A percentile compares a stretch with the other conserved stretches of the same genome.
These are phyloP conservation scores for Drosophila simulans DNA, from an alignment of 1,140 invertebrate genomes.

Conservation along the genomic window DNA sequence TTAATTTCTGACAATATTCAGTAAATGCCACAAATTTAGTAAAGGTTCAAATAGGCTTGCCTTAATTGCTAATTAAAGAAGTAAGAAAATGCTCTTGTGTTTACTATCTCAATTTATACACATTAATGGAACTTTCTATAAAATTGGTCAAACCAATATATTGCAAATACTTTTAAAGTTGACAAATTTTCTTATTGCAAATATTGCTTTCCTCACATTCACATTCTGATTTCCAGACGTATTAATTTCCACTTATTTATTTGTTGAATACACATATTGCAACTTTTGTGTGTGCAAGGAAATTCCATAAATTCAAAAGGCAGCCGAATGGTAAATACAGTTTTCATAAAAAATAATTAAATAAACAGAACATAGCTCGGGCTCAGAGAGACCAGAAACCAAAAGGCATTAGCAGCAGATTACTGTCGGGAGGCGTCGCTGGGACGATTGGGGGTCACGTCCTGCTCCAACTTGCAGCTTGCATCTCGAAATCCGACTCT, in stretches of 20 bases:
- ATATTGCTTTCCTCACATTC: not conserved
- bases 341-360: conserved; percentile 63
- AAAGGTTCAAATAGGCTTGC: not conserved
- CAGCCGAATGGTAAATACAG: conserved; percentile 55
- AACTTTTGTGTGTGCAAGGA: conserved; percentile 16
- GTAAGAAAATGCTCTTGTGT: not conserved
- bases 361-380: conserved; percentile 43
- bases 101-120: not conserved
- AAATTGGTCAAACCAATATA: no score
- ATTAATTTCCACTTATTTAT: conserved; percentile 1
- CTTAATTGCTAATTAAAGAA: not conserved
- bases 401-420: conserved; percentile 70
- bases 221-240: not conserved
- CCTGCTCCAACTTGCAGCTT: conserved; percentile 38
- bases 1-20: conserved; percentile 21
- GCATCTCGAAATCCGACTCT: conserved; percentile 28
- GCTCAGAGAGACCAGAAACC: conserved; percentile 20
- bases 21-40: not conserved
- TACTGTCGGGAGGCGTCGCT: conserved; percentile 32
- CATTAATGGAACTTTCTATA: not conserved
- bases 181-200: not conserved
- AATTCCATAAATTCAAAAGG: conserved; percentile 37
- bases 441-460: conserved; percentile 1
- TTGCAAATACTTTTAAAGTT: not conserved
- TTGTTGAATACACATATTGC: conserved; percentile 27